Base-by-base conservation (phyloP, 2,888 invertebrate species). In the Ephialtes manifestator region DNA sequence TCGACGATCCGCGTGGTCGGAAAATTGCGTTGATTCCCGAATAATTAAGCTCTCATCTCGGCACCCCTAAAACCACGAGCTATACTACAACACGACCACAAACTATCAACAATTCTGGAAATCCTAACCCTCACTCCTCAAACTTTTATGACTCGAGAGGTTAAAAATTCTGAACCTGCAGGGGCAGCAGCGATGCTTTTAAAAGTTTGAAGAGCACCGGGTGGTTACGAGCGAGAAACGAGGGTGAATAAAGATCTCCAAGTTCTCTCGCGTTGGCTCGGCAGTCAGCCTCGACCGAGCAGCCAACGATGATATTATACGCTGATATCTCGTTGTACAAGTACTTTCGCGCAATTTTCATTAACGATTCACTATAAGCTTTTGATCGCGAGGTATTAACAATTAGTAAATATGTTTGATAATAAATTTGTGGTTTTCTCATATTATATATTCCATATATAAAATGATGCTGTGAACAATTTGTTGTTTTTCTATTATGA, bases 101-200 rank as follows among this genome's bases (percentile, higher is more conserved):
- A 67, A 79, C 24, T 58, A 58, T 79, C 55, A n/a, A 65, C 65
- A 58, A 80, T 58, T 51, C 24, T 18, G 13, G 28, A 68, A 68
- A 74, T 65, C 63, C 43, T 46, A 18, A 39, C 65, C 43, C 46
- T 46, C 51, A 18, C 24, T 63, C 46, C 43, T 65, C 43, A 81
- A 84, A 85, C 68, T 79, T 85, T 85, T 79, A 85, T 71, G 82
- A 79, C 88, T 89, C 88, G 89, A 90, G 92, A 90, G 92, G 92
- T 92, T 93, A 91, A 92, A 92, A 92, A 91, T 90, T 89, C 90
- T 91, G 92, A 92, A 92, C 93, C 89, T 58, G 11, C 58, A 2
- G 15, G 15, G 24, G 28, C 39, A 88, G 89, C 70, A 83, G 89
- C 90, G 88, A 89, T 90, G 92, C 80, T 82, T 91, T 92, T 87